A percentile compares a stretch with the other conserved stretches of the same genome.
Evolutionary conservation across 2,888 invertebrate species (phyloP).

Genomic region (Nemurella pictetii): DNA sequence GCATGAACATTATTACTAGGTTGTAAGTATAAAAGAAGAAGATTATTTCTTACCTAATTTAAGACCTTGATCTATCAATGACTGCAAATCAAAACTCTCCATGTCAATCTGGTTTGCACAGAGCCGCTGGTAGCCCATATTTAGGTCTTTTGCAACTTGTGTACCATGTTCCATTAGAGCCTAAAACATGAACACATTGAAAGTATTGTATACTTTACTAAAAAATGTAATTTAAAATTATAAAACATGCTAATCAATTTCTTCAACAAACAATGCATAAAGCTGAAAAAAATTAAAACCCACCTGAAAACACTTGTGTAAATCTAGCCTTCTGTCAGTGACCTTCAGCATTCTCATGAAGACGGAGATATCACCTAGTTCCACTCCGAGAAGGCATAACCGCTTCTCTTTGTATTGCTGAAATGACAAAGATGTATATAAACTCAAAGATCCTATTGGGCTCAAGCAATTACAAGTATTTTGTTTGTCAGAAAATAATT

Average conservation of each 20-base stretch:
- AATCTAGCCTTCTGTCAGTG: slow-evolving; percentile 65
- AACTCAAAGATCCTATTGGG: not conserved
- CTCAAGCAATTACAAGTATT: not conserved
- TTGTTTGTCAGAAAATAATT: no score
- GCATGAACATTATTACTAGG: no score
- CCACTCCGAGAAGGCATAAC: slow-evolving; percentile 67
- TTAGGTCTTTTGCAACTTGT: slow-evolving; percentile 55
- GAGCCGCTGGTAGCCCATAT: slow-evolving; percentile 40
- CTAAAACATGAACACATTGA: slow-evolving; percentile 47
- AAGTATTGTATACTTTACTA: not conserved
- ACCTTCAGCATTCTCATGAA: slow-evolving; percentile 72
- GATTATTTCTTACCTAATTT: slow-evolving; percentile 44
- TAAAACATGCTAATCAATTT: not conserved
- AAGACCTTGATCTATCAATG: slow-evolving; percentile 42
- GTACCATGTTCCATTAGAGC: slow-evolving; percentile 67
- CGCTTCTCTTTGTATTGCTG: slow-evolving; percentile 73
- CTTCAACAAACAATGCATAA: slow-evolving; percentile 26
- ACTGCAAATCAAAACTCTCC: not conserved
- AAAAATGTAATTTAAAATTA: not conserved
- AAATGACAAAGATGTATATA: slow-evolving; percentile 49
- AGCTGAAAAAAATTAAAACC: slow-evolving; percentile 38
- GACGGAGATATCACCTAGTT: slow-evolving; percentile 69
- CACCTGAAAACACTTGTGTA: slow-evolving; percentile 75
- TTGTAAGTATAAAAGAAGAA: no score
- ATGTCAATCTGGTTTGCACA: slow-evolving; percentile 36